Conservation (phyloP, 92 coral and sea anemone species). For the Montipora capitata region DNA sequence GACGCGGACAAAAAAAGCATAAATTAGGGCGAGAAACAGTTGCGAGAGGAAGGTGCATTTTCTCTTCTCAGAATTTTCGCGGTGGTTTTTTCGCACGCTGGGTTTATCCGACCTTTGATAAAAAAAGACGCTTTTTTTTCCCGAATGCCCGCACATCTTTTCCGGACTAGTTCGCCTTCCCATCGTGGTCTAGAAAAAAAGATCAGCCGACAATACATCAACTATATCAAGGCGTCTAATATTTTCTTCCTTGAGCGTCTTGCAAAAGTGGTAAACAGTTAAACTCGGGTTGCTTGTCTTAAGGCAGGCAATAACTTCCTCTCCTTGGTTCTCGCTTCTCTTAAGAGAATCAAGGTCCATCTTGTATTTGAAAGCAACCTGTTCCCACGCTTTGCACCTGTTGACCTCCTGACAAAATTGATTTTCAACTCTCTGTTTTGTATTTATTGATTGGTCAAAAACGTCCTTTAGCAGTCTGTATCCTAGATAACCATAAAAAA, state of each 20-base stretch:
- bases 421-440: not conserved
- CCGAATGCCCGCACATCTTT: too few species aligned
- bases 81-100: too few species aligned
- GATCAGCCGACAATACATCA: not conserved
- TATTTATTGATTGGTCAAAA: not conserved
- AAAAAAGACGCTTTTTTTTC: too few species aligned
- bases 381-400: not conserved
- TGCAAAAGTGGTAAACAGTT: slow-evolving; percentile 35
- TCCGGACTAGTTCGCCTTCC: too few species aligned
- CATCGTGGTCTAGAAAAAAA: not conserved
- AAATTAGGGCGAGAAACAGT: too few species aligned
- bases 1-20: too few species aligned
- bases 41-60: too few species aligned
- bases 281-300: not conserved
- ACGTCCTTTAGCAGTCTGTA: not conserved
- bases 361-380: not conserved
- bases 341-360: not conserved
- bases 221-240: slow-evolving; percentile 31
- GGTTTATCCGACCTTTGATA: too few species aligned
- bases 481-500: not conserved
- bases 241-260: slow-evolving; percentile 9
- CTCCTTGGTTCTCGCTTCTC: not conserved
- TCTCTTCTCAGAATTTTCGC: too few species aligned
- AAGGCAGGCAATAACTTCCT: not conserved
- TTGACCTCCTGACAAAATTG: not conserved